phyloP scores from a whole-genome alignment of 2,888 invertebrate genomes.

The Clistopyga incitator region DNA sequence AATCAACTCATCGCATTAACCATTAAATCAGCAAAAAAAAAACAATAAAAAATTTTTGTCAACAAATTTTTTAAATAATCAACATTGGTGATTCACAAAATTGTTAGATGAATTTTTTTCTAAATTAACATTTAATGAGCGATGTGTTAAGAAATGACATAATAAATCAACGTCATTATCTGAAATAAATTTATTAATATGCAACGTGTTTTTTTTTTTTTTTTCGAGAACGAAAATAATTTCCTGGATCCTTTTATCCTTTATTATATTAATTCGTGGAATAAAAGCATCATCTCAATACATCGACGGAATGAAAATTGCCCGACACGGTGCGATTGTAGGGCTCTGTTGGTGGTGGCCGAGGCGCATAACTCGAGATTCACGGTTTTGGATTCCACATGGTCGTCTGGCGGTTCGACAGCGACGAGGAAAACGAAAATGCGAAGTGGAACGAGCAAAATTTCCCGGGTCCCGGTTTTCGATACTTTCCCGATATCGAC shows the following conservation, averaged over 20 bases:
- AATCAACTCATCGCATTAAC: neutral
- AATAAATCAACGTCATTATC: too few species aligned
- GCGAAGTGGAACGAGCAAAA: conserved; percentile 56
- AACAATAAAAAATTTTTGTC: too few species aligned
- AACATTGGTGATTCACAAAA: too few species aligned
- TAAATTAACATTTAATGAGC: neutral
- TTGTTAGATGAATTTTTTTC: neutral
- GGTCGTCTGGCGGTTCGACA: conserved; percentile 31
- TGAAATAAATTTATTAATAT: too few species aligned
- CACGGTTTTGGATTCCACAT: conserved; percentile 47
- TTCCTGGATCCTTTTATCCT: neutral
- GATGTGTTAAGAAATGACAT: neutral
- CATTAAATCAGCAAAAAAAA: neutral
- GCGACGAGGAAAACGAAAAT: conserved; percentile 33
- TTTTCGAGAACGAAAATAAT: neutral
- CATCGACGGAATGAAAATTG: conserved; percentile 21
- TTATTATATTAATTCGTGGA: neutral
- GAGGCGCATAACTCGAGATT: conserved; percentile 31
- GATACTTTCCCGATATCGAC: conserved; percentile 63
- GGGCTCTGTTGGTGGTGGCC: neutral
- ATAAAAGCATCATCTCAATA: conserved; percentile 20
- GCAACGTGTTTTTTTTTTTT: too few species aligned
- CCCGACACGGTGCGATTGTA: conserved; percentile 16
- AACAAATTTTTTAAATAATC: too few species aligned
- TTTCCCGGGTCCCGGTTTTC: conserved; percentile 36